Evolutionary conservation across 2,888 invertebrate genomes (phyloP).

Genomic region (Eilema sororculum): DNA sequence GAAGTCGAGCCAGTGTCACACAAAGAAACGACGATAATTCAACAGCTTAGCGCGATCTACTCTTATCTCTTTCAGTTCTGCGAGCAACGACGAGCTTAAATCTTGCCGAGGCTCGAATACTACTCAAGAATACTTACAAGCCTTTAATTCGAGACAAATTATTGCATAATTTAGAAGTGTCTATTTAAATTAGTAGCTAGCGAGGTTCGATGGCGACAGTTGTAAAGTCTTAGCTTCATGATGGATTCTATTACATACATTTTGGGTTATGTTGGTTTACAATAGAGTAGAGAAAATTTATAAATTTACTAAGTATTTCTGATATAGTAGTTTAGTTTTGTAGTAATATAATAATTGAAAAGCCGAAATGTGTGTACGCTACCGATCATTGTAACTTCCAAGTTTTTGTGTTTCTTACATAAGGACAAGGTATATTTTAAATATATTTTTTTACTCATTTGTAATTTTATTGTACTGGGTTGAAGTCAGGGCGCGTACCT

Average conservation of each 20-base stretch:
- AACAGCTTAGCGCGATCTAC: constrained; percentile 73
- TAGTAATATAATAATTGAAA: too few relatives aligned
- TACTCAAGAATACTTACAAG: constrained; percentile 72
- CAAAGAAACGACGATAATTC: constrained; percentile 75
- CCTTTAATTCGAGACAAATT: constrained; percentile 76
- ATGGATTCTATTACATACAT: constrained; percentile 42
- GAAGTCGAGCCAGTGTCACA: constrained; percentile 59
- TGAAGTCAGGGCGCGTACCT: too few relatives aligned
- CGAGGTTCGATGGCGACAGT: constrained; percentile 43
- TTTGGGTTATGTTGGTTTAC: constrained; percentile 27
- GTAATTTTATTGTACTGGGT: too few relatives aligned
- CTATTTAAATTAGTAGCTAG: constrained; percentile 42
- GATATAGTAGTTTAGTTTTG: too few relatives aligned
- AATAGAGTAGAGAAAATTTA: constrained; percentile 2
- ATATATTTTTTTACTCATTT: too few relatives aligned
- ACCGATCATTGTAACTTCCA: too few relatives aligned
- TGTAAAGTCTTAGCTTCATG: constrained; percentile 46
- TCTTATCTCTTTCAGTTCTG: constrained; percentile 75
- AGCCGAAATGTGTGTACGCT: too few relatives aligned
- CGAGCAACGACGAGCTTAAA: constrained; percentile 73
- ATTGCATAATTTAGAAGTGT: constrained; percentile 70
- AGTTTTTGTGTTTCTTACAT: too few relatives aligned
- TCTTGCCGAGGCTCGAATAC: constrained; percentile 71
- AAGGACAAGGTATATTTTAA: too few relatives aligned
- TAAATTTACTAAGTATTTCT: constrained; percentile 5